phyloP scores from a whole-genome alignment of 2,113 vertebrate genomes.

The Accipiter virgatus region DNA sequence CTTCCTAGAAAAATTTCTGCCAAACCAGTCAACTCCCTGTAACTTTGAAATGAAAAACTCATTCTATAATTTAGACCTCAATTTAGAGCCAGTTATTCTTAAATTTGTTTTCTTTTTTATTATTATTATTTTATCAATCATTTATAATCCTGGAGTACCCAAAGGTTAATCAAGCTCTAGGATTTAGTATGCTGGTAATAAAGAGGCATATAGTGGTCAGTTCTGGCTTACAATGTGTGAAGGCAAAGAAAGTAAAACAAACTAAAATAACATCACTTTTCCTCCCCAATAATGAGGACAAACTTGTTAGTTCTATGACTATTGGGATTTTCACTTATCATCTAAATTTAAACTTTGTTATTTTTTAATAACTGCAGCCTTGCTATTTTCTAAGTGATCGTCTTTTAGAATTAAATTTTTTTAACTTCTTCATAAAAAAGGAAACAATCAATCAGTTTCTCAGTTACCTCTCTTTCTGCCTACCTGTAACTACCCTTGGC shows the following conservation, averaged over 20 bases:
- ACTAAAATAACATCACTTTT: background rate
- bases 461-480: background rate
- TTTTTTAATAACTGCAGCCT: background rate
- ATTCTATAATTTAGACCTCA: background rate
- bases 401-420: background rate
- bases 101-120: background rate
- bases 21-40: constrained; percentile 2
- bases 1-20: constrained; percentile 54
- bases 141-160: background rate
- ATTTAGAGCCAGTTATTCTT: background rate
- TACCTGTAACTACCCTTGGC: background rate
- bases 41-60: constrained; percentile 7
- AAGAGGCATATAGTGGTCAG: background rate
- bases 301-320: background rate
- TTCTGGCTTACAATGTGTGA: background rate
- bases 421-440: background rate
- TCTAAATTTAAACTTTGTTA: background rate
- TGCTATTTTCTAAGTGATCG: background rate
- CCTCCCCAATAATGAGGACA: background rate
- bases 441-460: background rate
- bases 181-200: background rate
- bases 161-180: background rate
- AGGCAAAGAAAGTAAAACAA: background rate
- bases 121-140: background rate
- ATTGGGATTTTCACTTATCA: background rate